These are phyloP conservation scores for Drosophila diplacantha DNA, from an alignment of 2,888 invertebrate species.

Conservation along the genomic window DNA sequence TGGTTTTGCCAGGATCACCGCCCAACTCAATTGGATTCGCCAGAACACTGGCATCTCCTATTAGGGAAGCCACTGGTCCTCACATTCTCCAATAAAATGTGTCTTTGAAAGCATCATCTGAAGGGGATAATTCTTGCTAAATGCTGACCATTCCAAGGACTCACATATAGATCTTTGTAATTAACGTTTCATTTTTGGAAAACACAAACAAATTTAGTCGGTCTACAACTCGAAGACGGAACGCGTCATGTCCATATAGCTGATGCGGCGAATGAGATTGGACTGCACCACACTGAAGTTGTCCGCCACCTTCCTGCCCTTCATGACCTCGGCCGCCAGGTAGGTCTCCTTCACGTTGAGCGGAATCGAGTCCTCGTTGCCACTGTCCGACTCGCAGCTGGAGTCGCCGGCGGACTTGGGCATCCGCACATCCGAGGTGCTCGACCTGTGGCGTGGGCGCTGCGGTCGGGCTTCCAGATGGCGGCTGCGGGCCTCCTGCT, in stretches of 20 bases:
- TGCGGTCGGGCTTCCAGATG: background rate
- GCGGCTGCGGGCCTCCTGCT: background rate
- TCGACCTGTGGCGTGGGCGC: conserved; percentile 32
- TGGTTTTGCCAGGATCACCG: conserved; percentile 20
- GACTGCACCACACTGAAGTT: conserved; percentile 58
- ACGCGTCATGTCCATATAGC: conserved; percentile 46
- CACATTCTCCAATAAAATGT: background rate
- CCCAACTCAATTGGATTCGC: conserved; percentile 29
- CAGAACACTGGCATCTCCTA: conserved; percentile 23
- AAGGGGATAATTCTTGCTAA: background rate
- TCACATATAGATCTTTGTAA: background rate
- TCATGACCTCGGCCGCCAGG: conserved; percentile 28
- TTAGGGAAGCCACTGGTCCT: background rate
- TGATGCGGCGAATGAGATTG: conserved; percentile 54
- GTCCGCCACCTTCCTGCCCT: conserved; percentile 20
- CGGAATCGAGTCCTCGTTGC: conserved; percentile 21
- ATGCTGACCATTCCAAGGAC: background rate
- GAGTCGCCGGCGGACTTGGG: conserved; percentile 34
- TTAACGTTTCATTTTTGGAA: conserved; percentile 1
- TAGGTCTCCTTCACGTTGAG: conserved; percentile 26
- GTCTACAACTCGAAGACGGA: conserved; percentile 53
- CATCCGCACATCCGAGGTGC: conserved; percentile 45
- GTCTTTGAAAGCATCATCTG: background rate
- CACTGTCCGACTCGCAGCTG: conserved; percentile 27
- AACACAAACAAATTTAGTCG: background rate